Evolutionary conservation across 2,888 invertebrate species (phyloP).

Genomic region (Eledona agricola): DNA sequence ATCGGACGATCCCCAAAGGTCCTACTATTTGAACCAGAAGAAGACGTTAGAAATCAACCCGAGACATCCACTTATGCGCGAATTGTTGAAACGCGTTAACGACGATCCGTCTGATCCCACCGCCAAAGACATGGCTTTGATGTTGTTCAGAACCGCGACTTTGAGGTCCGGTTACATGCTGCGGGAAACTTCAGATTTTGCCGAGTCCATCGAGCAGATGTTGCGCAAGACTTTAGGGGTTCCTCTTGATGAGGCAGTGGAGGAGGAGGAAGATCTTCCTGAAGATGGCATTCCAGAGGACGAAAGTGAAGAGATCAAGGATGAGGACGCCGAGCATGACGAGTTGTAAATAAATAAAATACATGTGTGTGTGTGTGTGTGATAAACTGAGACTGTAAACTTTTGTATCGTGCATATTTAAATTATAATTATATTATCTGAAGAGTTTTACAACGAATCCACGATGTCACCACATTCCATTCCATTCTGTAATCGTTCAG

Average conservation of each 20-base stretch:
- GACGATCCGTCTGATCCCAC: slow-evolving; percentile 79
- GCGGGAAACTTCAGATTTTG: slow-evolving; percentile 86
- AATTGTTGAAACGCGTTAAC: slow-evolving; percentile 84
- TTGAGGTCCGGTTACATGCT: slow-evolving; percentile 94
- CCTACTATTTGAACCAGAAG: slow-evolving; percentile 91
- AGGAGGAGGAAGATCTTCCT: slow-evolving; percentile 60
- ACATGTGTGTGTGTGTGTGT: slow-evolving; percentile 38
- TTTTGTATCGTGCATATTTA: slow-evolving; percentile 45
- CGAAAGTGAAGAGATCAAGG: slow-evolving; percentile 57
- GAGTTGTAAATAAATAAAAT: slow-evolving; percentile 69
- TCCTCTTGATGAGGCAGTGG: slow-evolving; percentile 73
- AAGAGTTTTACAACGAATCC: slow-evolving; percentile 7
- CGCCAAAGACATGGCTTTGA: slow-evolving; percentile 84
- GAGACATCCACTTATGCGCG: slow-evolving; percentile 93
- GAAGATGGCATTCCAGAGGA: slow-evolving; percentile 62
- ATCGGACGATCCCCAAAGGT: slow-evolving; percentile 88
- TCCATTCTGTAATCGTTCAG: no score
- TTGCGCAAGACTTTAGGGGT: slow-evolving; percentile 83
- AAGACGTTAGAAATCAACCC: slow-evolving; percentile 98
- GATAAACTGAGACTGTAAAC: slow-evolving; percentile 45
- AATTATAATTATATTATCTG: slow-evolving; percentile 35
- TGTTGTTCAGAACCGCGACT: slow-evolving; percentile 93
- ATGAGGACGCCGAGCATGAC: slow-evolving; percentile 64
- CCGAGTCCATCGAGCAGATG: slow-evolving; percentile 89
- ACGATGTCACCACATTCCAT: no score